phyloP scores from a whole-genome alignment of 2,888 invertebrate species.

The Aphelenchoides bicaudatus region DNA sequence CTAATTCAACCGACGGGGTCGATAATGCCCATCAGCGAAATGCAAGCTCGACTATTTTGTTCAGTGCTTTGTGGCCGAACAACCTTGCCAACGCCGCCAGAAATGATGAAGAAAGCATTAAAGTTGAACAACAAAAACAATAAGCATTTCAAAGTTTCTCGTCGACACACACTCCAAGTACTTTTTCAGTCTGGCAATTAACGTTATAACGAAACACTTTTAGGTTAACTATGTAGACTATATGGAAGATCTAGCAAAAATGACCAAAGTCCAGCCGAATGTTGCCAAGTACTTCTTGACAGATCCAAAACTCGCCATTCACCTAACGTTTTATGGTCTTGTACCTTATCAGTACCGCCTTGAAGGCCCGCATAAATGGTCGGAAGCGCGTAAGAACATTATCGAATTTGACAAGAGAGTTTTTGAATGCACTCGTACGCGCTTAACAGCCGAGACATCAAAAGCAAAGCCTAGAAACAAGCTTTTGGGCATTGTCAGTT shows the following conservation, averaged over 20 bases:
- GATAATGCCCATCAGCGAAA: slow-evolving; percentile 63
- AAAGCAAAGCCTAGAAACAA: slow-evolving; percentile 22
- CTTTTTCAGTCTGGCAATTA: not conserved
- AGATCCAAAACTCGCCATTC: slow-evolving; percentile 46
- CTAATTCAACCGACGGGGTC: slow-evolving; percentile 58
- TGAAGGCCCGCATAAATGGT: not conserved
- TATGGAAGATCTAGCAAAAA: slow-evolving; percentile 63
- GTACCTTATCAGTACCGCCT: slow-evolving; percentile 19
- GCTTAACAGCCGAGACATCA: slow-evolving; percentile 21
- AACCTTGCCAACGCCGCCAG: slow-evolving; percentile 51
- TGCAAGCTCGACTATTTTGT: slow-evolving; percentile 61
- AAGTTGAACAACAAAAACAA: slow-evolving; percentile 46
- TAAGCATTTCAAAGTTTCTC: slow-evolving; percentile 23
- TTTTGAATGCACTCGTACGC: slow-evolving; percentile 30
- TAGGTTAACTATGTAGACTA: slow-evolving; percentile 59
- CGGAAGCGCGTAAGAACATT: slow-evolving; percentile 16
- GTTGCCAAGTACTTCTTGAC: slow-evolving; percentile 48
- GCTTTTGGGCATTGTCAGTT: not conserved
- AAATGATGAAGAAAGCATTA: slow-evolving; percentile 61
- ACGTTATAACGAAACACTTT: slow-evolving; percentile 29
- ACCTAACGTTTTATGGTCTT: slow-evolving; percentile 58
- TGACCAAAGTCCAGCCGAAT: slow-evolving; percentile 61
- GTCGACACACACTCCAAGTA: slow-evolving; percentile 30
- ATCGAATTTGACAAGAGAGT: slow-evolving; percentile 20
- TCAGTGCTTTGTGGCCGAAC: slow-evolving; percentile 55